These are phyloP conservation scores for Montipora cactus DNA, from an alignment of 64 coral and sea anemone genomes.

Conservation along the genomic window DNA sequence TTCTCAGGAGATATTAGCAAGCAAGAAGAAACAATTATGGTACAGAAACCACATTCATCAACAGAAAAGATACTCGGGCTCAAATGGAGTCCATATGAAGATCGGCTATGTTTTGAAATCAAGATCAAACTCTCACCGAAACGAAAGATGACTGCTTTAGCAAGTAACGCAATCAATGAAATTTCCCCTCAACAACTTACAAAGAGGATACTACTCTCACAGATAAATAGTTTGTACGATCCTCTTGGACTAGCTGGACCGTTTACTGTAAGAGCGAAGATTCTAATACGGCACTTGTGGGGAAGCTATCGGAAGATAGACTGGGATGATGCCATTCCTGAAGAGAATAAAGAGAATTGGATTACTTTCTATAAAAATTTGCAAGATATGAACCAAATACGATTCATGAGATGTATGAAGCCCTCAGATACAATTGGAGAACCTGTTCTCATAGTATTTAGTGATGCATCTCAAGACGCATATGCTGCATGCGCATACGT, in stretches of 20 bases:
- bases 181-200: not conserved
- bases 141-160: not conserved
- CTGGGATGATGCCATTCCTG: conserved; percentile 60
- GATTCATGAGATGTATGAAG: not conserved
- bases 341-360: conserved; percentile 37
- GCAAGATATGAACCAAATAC: conserved; percentile 2
- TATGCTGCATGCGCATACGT: not conserved
- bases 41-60: not conserved
- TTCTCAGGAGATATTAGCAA: conserved; percentile 20
- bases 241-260: conserved; percentile 48
- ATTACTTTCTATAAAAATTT: conserved; percentile 38
- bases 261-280: conserved; percentile 70
- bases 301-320: conserved; percentile 21
- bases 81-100: not conserved
- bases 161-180: not conserved
- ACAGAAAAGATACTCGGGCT: not conserved
- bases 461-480: conserved; percentile 35
- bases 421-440: not conserved
- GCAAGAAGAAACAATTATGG: conserved; percentile 27
- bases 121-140: conserved; percentile 13
- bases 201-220: conserved; percentile 40
- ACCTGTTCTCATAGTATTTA: conserved; percentile 57
- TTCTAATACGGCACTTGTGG: conserved; percentile 63
- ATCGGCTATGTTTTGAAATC: not conserved
- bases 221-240: conserved; percentile 45